Evolutionary conservation across 2,113 vertebrate species (phyloP).

Genomic region (Silurus glanis): DNA sequence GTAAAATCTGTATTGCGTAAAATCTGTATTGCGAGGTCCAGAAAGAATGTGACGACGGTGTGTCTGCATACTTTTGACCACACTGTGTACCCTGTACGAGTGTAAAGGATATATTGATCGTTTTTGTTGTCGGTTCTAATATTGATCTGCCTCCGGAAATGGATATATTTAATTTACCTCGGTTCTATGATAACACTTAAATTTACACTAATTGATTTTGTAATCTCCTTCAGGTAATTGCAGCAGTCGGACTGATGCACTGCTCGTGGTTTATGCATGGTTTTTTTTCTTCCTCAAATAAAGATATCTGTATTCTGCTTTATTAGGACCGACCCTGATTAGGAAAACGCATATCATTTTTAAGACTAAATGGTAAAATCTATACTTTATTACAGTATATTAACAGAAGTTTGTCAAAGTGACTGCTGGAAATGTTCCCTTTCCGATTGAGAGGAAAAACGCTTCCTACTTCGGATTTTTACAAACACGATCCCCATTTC

Average conservation of each 20-base stretch:
- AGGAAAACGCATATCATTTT: no score
- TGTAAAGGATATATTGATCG: neutral
- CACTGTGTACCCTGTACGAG: neutral
- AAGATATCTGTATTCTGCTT: neutral
- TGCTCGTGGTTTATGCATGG: neutral
- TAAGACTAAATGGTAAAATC: no score
- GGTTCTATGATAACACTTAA: neutral
- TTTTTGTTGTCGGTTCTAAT: neutral
- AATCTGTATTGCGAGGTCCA: neutral
- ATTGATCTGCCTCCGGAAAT: slow-evolving; percentile 2
- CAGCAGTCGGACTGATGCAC: neutral
- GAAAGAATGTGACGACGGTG: neutral
- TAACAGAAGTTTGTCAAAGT: no score
- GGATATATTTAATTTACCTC: slow-evolving; percentile 22
- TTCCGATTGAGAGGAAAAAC: no score
- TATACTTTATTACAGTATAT: no score
- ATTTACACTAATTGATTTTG: slow-evolving; percentile 28
- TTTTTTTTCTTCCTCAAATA: neutral
- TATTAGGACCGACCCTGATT: slow-evolving; percentile 13
- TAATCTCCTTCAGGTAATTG: slow-evolving; percentile 17
- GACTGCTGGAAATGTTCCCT: no score
- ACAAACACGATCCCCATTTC: no score
- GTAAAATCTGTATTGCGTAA: neutral
- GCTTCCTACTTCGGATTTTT: no score
- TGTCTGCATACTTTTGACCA: neutral